phyloP scores from a whole-genome alignment of 2,113 vertebrate species.

The Promerops cafer region DNA sequence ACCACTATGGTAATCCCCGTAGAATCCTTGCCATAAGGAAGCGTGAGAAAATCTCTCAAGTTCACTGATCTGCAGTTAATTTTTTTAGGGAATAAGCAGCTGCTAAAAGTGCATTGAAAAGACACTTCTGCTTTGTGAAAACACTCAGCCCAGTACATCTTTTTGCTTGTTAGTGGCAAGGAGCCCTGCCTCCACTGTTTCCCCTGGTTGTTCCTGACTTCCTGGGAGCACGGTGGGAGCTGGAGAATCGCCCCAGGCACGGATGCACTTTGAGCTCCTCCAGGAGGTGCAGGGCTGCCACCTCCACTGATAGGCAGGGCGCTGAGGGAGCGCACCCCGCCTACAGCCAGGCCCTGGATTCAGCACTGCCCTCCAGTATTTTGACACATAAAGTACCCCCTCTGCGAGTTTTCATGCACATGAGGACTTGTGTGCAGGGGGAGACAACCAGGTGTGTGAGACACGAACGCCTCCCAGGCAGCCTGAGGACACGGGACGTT shows the following conservation, averaged over 20 bases:
- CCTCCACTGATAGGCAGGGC: rapidly evolving
- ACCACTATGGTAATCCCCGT: neutral
- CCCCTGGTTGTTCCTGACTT: neutral
- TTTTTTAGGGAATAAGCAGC: neutral
- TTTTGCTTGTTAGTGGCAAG: neutral
- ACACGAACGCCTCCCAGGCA: rapidly evolving
- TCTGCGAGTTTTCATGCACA: rapidly evolving
- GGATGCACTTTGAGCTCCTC: neutral
- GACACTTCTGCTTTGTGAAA: neutral
- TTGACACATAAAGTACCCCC: neutral
- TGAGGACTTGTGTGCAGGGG: neutral
- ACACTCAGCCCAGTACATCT: neutral
- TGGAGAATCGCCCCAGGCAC: neutral
- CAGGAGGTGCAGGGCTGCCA: neutral
- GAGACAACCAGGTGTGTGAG: neutral
- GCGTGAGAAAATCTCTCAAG: neutral
- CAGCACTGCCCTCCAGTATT: neutral
- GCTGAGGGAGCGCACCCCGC: rapidly evolving
- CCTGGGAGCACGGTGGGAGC: neutral
- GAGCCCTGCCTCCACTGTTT: neutral
- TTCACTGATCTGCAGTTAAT: neutral
- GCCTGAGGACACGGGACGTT: rapidly evolving
- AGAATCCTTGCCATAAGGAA: neutral
- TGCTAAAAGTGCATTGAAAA: neutral
- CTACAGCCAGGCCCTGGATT: neutral